A percentile compares a stretch with the other conserved stretches of the same genome.
Evolutionary conservation across 1,140 invertebrate genomes (phyloP).

Genomic region (Dendroctonus ponderosae): DNA sequence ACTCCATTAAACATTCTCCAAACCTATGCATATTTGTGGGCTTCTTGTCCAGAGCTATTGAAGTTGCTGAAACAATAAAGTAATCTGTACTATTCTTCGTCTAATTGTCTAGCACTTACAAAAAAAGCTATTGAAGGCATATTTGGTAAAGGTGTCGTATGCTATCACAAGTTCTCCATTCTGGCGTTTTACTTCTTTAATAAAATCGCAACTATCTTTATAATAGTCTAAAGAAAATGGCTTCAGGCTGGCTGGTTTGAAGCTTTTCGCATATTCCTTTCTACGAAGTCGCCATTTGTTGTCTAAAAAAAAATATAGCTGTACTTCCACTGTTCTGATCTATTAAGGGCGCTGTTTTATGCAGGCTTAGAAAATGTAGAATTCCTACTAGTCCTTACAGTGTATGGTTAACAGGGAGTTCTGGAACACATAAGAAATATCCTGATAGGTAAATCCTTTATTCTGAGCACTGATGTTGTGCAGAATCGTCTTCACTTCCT

Average conservation of each 20-base stretch:
- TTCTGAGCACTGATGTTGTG: background rate
- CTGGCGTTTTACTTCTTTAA: background rate
- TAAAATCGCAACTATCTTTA: background rate
- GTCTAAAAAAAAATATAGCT: background rate
- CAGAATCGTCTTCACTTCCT: background rate
- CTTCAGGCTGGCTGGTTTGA: constrained; percentile 6
- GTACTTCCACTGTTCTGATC: background rate
- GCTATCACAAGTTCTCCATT: background rate
- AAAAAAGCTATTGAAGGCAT: constrained; percentile 8
- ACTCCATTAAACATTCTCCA: constrained; percentile 3
- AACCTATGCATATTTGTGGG: background rate
- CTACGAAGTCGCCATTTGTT: background rate
- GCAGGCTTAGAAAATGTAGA: background rate
- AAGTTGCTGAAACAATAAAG: background rate
- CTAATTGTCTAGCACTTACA: background rate
- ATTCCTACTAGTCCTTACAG: background rate
- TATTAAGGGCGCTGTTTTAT: background rate
- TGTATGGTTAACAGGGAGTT: background rate
- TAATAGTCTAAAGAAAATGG: background rate
- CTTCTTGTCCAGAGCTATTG: background rate
- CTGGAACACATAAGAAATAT: background rate
- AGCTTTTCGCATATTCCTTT: constrained; percentile 4
- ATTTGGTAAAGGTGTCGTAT: constrained; percentile 5
- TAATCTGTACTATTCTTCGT: background rate
- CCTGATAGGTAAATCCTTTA: background rate